phyloP scores from a whole-genome alignment of 1,140 invertebrate genomes.

The Centruroides vittatus region DNA sequence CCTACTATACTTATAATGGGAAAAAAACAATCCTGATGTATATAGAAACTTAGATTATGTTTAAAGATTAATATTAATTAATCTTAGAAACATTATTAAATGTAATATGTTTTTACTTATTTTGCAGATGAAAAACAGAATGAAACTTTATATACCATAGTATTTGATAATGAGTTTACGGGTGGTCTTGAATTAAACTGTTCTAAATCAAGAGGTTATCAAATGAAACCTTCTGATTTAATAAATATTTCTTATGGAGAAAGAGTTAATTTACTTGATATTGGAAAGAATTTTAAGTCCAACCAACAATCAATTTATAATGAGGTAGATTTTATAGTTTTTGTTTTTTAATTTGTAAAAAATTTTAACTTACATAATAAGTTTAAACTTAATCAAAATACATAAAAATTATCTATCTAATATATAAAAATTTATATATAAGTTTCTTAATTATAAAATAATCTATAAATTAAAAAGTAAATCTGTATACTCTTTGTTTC shows the following conservation, averaged over 20 bases:
- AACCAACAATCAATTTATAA: background rate
- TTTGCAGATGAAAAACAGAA: conserved; percentile 28
- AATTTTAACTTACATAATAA: too few species aligned
- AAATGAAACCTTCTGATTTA: conserved; percentile 37
- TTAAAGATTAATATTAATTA: too few species aligned
- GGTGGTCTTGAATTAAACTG: conserved; percentile 41
- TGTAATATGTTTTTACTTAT: too few species aligned
- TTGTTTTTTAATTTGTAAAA: too few species aligned
- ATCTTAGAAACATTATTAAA: too few species aligned
- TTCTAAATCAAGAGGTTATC: conserved; percentile 36
- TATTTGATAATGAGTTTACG: conserved; percentile 60
- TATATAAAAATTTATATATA: background rate
- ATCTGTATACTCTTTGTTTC: background rate
- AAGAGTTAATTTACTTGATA: background rate
- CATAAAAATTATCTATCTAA: too few species aligned
- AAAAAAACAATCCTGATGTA: too few species aligned
- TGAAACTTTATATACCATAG: conserved; percentile 48
- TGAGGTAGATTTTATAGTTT: background rate
- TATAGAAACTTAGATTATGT: too few species aligned
- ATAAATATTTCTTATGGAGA: conserved; percentile 41
- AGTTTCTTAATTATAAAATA: background rate
- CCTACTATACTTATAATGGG: too few species aligned
- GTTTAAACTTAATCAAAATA: too few species aligned
- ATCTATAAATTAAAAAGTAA: background rate
- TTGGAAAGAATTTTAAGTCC: background rate